Percentiles rank a stretch among this genome's conserved stretches.
phyloP scores from a whole-genome alignment of 2,113 vertebrate species.

The Morphnarchus princeps region DNA sequence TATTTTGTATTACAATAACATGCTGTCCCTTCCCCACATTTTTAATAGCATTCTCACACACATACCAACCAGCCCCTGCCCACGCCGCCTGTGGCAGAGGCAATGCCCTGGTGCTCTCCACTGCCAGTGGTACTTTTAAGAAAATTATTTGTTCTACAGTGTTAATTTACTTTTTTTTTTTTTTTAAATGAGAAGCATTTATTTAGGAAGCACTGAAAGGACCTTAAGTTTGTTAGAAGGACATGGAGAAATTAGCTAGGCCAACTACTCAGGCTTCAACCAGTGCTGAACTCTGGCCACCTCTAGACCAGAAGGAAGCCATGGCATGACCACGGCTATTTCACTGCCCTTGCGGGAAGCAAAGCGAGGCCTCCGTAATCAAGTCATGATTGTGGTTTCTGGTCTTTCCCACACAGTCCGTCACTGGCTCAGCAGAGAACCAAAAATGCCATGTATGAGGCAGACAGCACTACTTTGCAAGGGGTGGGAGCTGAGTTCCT shows the following conservation, averaged over 20 bases:
- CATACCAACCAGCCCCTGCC: background rate
- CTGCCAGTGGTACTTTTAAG: background rate
- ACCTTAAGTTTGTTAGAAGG: background rate
- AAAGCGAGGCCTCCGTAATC: background rate
- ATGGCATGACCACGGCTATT: background rate
- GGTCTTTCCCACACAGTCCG: background rate
- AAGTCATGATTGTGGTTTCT: background rate
- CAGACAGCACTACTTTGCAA: background rate
- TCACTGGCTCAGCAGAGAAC: background rate
- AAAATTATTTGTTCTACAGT: background rate
- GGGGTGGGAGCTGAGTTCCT: background rate
- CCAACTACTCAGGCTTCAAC: too few relatives aligned
- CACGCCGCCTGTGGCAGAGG: rapidly evolving
- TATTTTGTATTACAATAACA: background rate
- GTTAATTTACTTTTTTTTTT: background rate
- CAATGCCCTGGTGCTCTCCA: background rate
- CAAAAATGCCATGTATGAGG: background rate
- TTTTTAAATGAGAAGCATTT: background rate
- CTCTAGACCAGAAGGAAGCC: background rate
- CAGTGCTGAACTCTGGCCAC: rapidly evolving
- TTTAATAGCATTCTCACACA: background rate
- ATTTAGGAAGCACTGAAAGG: background rate
- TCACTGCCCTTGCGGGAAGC: background rate
- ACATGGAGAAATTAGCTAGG: background rate
- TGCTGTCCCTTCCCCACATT: background rate